phyloP scores from a whole-genome alignment of 2,888 invertebrate genomes.

The Carcina quercana region DNA sequence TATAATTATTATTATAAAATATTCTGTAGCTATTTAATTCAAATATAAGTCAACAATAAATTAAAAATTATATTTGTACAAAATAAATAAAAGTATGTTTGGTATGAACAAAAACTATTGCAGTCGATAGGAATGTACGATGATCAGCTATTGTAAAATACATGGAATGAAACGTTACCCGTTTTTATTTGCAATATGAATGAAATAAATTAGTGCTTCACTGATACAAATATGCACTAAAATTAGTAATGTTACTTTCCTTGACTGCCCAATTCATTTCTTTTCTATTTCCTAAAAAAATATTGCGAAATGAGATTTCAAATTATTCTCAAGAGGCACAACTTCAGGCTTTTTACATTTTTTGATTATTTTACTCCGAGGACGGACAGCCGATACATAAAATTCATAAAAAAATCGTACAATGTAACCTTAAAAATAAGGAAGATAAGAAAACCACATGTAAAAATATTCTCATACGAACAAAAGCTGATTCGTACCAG shows the following conservation, averaged over 20 bases:
- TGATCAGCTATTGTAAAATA: conserved; percentile 14
- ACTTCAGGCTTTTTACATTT: conserved; percentile 51
- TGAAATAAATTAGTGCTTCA: too few species aligned
- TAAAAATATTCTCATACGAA: too few species aligned
- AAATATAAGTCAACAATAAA: conserved; percentile 1
- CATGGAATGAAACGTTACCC: too few species aligned
- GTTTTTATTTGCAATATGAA: conserved; percentile 29
- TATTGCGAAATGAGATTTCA: conserved; percentile 43
- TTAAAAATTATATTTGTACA: neutral
- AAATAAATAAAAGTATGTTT: conserved; percentile 25
- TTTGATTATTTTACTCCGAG: conserved; percentile 41
- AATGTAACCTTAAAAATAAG: conserved; percentile 1
- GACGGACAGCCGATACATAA: conserved; percentile 56
- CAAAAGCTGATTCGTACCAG: too few species aligned
- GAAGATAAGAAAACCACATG: too few species aligned
- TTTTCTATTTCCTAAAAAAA: too few species aligned
- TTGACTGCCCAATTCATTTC: too few species aligned
- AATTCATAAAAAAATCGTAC: conserved; percentile 16
- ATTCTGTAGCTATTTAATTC: neutral
- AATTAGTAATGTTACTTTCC: too few species aligned
- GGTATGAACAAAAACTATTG: conserved; percentile 46
- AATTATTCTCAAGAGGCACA: conserved; percentile 53
- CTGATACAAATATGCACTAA: too few species aligned
- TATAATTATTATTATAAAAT: too few species aligned
- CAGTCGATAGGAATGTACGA: conserved; percentile 56